These are phyloP conservation scores for Teleiodes luculella DNA, from an alignment of 2,888 invertebrate species.

Conservation along the genomic window DNA sequence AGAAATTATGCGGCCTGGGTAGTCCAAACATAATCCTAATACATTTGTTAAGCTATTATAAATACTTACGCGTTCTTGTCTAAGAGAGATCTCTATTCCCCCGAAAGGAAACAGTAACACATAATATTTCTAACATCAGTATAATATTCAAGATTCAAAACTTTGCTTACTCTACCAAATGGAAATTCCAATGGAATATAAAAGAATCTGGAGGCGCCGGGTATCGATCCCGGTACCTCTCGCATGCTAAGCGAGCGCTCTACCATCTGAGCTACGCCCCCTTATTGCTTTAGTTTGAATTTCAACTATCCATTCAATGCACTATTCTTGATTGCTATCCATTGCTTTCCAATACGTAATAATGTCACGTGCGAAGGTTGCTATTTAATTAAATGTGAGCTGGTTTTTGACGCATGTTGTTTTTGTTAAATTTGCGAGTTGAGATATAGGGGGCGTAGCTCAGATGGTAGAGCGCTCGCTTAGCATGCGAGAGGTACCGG, in stretches of 20 bases:
- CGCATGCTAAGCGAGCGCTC: slow-evolving; percentile 75
- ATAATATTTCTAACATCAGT: too few species aligned
- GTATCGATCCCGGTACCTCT: slow-evolving; percentile 79
- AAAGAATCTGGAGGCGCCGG: slow-evolving; percentile 43
- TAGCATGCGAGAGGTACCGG: slow-evolving; percentile 78
- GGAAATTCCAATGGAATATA: slow-evolving; percentile 1
- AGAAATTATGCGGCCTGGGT: too few species aligned
- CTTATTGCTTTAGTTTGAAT: slow-evolving; percentile 20
- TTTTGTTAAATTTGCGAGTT: not conserved
- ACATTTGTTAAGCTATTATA: too few species aligned
- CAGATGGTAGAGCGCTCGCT: slow-evolving; percentile 80
- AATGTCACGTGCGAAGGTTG: not conserved
- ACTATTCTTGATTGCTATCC: not conserved
- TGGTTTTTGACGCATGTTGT: not conserved
- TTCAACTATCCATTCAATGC: not conserved
- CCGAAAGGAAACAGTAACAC: too few species aligned
- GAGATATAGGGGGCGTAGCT: slow-evolving; percentile 66
- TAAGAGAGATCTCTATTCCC: too few species aligned
- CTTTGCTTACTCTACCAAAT: not conserved
- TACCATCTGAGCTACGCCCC: slow-evolving; percentile 73
- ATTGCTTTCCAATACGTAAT: not conserved
- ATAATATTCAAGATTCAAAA: not conserved
- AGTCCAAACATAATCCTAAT: too few species aligned
- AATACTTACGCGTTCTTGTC: too few species aligned
- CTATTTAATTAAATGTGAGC: not conserved